Evolutionary conservation across 2,113 vertebrate genomes (phyloP).

Genomic region (Cettia cetti): DNA sequence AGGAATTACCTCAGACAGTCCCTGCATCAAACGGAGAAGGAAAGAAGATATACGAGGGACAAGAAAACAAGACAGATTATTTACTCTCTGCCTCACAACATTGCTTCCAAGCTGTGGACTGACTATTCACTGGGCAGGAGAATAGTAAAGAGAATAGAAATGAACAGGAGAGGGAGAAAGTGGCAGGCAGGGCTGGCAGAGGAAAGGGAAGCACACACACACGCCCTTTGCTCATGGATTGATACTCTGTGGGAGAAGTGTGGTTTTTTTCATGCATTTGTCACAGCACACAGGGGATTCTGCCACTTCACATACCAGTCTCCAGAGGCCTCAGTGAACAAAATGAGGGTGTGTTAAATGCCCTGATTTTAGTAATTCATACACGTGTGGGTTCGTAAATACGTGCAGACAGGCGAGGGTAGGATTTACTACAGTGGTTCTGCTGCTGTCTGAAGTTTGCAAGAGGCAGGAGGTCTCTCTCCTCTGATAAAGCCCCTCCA

Average conservation of each 20-base stretch:
- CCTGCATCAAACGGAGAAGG: neutral
- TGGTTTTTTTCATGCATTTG: neutral
- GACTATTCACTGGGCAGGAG: neutral
- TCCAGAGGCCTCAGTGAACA: neutral
- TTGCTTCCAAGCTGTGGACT: neutral
- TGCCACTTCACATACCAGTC: neutral
- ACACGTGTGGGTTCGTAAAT: neutral
- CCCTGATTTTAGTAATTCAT: neutral
- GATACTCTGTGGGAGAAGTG: fast-evolving
- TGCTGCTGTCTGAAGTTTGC: neutral
- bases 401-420: neutral
- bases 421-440: neutral
- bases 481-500: neutral
- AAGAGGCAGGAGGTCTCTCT: neutral
- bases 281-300: neutral
- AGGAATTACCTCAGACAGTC: neutral
- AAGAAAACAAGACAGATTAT: neutral
- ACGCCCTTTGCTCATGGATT: neutral
- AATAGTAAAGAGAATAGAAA: neutral
- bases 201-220: neutral
- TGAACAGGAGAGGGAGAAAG: neutral
- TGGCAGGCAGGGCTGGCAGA: neutral
- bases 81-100: neutral
- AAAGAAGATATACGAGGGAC: neutral
- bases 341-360: neutral